These are phyloP conservation scores for Probosciger aterrimus DNA, from an alignment of 2,113 vertebrate species.

Conservation along the genomic window DNA sequence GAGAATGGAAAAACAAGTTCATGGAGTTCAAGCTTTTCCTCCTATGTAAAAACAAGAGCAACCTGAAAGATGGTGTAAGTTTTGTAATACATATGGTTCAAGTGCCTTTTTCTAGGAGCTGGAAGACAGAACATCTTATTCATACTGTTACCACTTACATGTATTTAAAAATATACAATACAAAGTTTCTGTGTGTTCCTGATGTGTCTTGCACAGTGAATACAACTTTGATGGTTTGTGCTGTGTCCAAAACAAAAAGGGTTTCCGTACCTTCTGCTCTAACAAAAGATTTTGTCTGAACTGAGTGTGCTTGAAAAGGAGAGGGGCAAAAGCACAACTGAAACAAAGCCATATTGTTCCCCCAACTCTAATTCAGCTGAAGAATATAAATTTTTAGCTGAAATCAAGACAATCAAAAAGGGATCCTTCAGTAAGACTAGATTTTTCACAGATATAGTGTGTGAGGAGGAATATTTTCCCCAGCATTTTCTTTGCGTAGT, in stretches of 20 bases:
- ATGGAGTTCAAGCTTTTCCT: not conserved
- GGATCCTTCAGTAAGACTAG: not conserved
- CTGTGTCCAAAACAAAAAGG: not conserved
- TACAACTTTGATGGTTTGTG: slow-evolving; percentile 15
- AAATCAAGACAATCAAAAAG: not conserved
- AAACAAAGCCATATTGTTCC: not conserved
- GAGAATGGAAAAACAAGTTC: not conserved
- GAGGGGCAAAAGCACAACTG: not conserved
- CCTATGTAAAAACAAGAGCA: slow-evolving; percentile 14
- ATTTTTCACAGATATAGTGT: not conserved
- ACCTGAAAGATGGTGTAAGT: not conserved
- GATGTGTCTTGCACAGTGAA: not conserved
- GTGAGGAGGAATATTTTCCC: not conserved
- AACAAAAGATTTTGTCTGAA: slow-evolving; percentile 4
- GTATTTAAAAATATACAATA: slow-evolving; percentile 1
- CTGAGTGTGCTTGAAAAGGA: not conserved
- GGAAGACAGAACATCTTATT: slow-evolving; percentile 22
- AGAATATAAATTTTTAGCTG: not conserved
- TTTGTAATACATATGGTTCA: slow-evolving; percentile 7
- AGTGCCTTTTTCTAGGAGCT: not conserved
- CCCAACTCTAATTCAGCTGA: not conserved
- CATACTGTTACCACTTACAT: not conserved
- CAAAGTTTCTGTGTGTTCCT: not conserved
- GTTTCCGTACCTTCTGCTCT: not conserved
- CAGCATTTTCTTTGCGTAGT: not conserved